phyloP scores from a whole-genome alignment of 2,113 vertebrate species.

The Toxotes jaculatrix region DNA sequence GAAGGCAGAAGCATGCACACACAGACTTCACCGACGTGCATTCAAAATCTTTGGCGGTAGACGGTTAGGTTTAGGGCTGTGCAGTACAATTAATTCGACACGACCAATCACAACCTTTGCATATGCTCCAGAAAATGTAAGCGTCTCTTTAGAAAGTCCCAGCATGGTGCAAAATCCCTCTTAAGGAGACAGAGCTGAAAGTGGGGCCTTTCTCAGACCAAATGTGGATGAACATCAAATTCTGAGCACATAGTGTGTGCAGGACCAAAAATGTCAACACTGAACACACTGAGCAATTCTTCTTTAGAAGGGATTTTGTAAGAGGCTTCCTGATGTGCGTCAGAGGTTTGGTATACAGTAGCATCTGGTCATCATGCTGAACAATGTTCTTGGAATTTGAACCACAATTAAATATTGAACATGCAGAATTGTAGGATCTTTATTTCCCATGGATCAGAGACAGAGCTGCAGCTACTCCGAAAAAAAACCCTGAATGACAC shows the following conservation, averaged over 20 bases:
- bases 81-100: neutral
- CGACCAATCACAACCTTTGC: neutral
- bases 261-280: constrained; percentile 35
- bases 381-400: constrained; percentile 4
- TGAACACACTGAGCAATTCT: neutral
- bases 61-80: neutral
- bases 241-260: neutral
- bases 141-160: neutral
- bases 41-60: neutral
- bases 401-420: neutral
- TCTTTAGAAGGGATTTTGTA: neutral
- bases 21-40: neutral
- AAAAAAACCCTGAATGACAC: neutral
- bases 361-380: constrained; percentile 18
- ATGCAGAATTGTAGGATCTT: neutral
- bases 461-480: neutral
- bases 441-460: neutral
- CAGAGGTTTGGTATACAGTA: constrained; percentile 27
- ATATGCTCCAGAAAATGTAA: neutral
- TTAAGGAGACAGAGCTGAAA: constrained; percentile 13
- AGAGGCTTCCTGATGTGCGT: constrained; percentile 4
- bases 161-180: constrained; percentile 19
- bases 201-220: neutral
- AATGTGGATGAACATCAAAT: constrained; percentile 19
- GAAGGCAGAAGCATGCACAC: neutral